These are phyloP conservation scores for Brachypalpus laphriformis DNA, from an alignment of 2,888 invertebrate species.

Conservation along the genomic window DNA sequence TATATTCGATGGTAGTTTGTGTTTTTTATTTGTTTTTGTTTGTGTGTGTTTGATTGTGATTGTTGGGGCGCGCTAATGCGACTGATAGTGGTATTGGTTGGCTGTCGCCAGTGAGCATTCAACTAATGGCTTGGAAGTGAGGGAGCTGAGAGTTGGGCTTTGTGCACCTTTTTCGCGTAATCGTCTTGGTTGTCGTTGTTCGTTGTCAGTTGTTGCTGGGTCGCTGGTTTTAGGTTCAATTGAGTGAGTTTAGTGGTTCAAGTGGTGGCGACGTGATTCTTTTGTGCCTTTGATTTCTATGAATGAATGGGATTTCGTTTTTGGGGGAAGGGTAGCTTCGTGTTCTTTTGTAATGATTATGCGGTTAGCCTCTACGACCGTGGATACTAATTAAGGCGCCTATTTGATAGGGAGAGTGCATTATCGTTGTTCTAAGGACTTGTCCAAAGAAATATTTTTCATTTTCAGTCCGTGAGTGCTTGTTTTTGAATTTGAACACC, in stretches of 20 bases:
- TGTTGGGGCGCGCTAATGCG: conserved; percentile 22
- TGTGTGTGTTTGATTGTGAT: conserved; percentile 23
- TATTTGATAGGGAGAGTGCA: not conserved
- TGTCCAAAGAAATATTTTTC: not conserved
- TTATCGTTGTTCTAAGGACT: not conserved
- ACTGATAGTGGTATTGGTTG: conserved; percentile 53
- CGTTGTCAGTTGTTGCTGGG: conserved; percentile 12
- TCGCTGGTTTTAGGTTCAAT: conserved; percentile 23
- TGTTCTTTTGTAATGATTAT: conserved; percentile 36
- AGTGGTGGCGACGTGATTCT: conserved; percentile 70
- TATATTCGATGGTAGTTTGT: conserved; percentile 16
- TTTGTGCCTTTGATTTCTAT: conserved; percentile 64
- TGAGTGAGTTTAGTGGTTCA: conserved; percentile 41
- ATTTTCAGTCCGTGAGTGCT: not conserved
- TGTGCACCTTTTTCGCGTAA: conserved; percentile 63
- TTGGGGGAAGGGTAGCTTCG: conserved; percentile 34
- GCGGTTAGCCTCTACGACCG: conserved; percentile 1
- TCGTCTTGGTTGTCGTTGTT: conserved; percentile 29
- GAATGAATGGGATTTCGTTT: conserved; percentile 39
- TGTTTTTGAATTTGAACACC: not conserved
- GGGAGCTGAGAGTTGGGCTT: conserved; percentile 66
- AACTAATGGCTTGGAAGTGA: conserved; percentile 67
- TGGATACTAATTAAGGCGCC: conserved; percentile 52
- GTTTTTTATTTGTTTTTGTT: conserved; percentile 17
- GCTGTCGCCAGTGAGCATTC: conserved; percentile 68